phyloP scores from a whole-genome alignment of 2,797 vertebrate species.

The Hoplostethus atlanticus region DNA sequence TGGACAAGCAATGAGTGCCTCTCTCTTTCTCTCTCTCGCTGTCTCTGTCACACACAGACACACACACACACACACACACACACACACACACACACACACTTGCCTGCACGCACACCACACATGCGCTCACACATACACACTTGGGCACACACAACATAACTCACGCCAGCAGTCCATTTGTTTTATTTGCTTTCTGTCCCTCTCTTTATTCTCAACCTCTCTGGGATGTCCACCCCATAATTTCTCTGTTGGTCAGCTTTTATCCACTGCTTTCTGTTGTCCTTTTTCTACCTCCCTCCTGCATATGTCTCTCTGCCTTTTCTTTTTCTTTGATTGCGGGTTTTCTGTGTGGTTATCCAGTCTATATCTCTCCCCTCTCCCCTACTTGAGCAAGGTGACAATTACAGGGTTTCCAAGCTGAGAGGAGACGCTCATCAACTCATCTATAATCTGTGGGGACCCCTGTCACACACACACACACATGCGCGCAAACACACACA shows the following conservation, averaged over 20 bases:
- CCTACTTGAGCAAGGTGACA: conserved; percentile 78
- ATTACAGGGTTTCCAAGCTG: conserved; percentile 79
- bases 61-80: conserved; percentile 6
- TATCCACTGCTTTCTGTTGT: conserved; percentile 6
- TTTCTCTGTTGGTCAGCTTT: conserved; percentile 15
- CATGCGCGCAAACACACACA: conserved; percentile 29
- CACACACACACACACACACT: conserved; percentile 17
- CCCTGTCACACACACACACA: conserved; percentile 61
- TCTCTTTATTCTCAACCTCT: not conserved
- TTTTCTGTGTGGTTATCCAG: conserved; percentile 61
- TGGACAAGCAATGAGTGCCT: conserved; percentile 53
- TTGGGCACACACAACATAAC: conserved; percentile 8
- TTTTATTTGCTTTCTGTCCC: conserved; percentile 18
- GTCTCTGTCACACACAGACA: conserved; percentile 11
- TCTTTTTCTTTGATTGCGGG: conserved; percentile 61
- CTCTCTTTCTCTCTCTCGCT: conserved; percentile 30
- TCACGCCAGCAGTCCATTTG: conserved; percentile 18
- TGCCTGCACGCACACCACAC: conserved; percentile 30
- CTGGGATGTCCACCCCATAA: not conserved
- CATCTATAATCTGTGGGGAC: conserved; percentile 81
- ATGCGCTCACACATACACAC: conserved; percentile 20
- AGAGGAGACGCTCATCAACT: conserved; percentile 77
- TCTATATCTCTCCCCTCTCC: conserved; percentile 57
- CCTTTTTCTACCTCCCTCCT: conserved; percentile 24
- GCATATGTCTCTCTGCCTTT: conserved; percentile 36